Evolutionary conservation across 2,797 vertebrate genomes (phyloP).

Genomic region (Sparidentex hasta): DNA sequence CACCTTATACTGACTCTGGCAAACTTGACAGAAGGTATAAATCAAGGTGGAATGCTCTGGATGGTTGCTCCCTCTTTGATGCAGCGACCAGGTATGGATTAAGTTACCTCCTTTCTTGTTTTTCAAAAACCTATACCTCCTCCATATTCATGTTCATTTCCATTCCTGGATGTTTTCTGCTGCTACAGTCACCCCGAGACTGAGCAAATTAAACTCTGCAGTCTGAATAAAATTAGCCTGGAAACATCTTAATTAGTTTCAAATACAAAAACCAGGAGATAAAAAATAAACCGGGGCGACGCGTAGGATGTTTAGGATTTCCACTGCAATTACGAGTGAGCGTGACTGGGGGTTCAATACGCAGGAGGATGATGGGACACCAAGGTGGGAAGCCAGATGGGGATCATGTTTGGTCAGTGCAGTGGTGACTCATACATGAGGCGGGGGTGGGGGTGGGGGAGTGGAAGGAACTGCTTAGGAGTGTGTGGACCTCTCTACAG

Average conservation of each 20-base stretch:
- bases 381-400: slow-evolving; percentile 9
- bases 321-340: neutral
- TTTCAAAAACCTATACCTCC: slow-evolving; percentile 1
- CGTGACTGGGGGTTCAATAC: slow-evolving; percentile 4
- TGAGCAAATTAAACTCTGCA: slow-evolving; percentile 27
- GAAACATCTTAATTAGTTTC: slow-evolving; percentile 38
- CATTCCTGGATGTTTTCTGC: slow-evolving; percentile 7
- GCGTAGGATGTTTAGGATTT: slow-evolving; percentile 23
- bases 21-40: slow-evolving; percentile 66
- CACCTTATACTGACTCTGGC: slow-evolving; percentile 54
- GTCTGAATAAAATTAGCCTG: slow-evolving; percentile 37
- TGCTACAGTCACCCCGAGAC: slow-evolving; percentile 23
- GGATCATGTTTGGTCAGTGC: slow-evolving; percentile 36
- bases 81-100: slow-evolving; percentile 32
- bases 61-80: slow-evolving; percentile 53
- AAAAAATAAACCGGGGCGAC: slow-evolving; percentile 6
- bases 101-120: slow-evolving; percentile 34
- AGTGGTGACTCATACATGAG: slow-evolving; percentile 22
- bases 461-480: neutral
- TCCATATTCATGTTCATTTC: slow-evolving; percentile 37
- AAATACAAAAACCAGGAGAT: slow-evolving; percentile 32
- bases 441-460: neutral
- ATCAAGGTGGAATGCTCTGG: slow-evolving; percentile 56
- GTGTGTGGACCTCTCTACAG: too few species aligned
- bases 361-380: slow-evolving; percentile 20